A percentile compares a stretch with the other conserved stretches of the same genome.
Evolutionary conservation across 2,888 invertebrate species (phyloP).

Genomic region (Eupithecia subumbrata): DNA sequence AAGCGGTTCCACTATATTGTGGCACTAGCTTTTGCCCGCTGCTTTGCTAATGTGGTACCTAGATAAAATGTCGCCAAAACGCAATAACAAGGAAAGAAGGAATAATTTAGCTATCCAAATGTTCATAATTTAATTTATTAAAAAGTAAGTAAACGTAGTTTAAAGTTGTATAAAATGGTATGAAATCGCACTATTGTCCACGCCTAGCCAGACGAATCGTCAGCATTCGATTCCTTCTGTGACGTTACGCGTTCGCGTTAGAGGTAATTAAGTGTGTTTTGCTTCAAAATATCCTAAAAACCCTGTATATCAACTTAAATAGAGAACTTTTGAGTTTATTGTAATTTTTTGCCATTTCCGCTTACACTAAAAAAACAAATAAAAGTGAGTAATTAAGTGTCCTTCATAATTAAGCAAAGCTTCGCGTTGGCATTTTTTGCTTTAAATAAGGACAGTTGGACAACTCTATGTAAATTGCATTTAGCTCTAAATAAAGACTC

Average conservation of each 20-base stretch:
- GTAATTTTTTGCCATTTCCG: neutral
- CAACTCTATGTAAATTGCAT: constrained; percentile 5
- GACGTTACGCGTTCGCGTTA: neutral
- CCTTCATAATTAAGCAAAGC: constrained; percentile 62
- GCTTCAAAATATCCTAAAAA: neutral
- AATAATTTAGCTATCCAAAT: no score
- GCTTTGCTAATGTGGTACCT: neutral
- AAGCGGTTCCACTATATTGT: neutral
- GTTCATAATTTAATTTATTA: no score
- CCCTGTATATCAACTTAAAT: neutral
- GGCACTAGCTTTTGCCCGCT: neutral
- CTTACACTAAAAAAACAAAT: constrained; percentile 44
- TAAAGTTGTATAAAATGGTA: neutral
- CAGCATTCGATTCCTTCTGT: neutral
- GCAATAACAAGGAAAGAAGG: no score
- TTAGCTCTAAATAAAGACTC: constrained; percentile 1
- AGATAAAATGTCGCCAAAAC: neutral
- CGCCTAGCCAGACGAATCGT: neutral
- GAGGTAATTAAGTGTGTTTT: neutral
- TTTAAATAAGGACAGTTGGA: neutral
- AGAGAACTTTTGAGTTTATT: neutral
- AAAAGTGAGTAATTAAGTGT: constrained; percentile 48
- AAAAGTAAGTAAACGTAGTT: no score
- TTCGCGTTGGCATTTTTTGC: constrained; percentile 56
- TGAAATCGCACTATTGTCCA: no score